Evolutionary conservation across 2,113 vertebrate species (phyloP).

Genomic region (Cryptomyrus ogoouensis): DNA sequence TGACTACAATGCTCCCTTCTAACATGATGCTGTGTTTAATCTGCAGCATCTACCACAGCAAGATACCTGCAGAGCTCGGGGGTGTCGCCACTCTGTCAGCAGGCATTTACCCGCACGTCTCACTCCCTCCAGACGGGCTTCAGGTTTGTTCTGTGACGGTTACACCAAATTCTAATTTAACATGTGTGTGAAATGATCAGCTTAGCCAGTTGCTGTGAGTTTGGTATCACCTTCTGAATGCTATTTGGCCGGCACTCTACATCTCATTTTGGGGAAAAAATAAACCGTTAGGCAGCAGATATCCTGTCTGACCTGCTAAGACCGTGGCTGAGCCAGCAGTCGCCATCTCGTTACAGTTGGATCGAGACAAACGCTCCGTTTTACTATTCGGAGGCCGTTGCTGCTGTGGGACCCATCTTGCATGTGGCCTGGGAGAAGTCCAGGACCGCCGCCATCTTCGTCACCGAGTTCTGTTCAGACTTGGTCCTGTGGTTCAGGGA

Average conservation of each 20-base stretch:
- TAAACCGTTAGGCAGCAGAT: neutral
- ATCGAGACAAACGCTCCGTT: constrained; percentile 62
- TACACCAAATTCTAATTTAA: neutral
- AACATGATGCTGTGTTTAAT: neutral
- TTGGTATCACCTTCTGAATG: neutral
- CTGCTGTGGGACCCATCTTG: constrained; percentile 53
- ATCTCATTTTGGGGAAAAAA: neutral
- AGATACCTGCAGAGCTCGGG: constrained; percentile 64
- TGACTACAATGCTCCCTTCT: neutral
- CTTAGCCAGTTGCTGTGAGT: neutral
- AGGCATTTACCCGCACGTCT: constrained; percentile 68
- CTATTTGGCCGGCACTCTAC: neutral
- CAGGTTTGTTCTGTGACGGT: constrained; percentile 58
- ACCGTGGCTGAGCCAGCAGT: neutral
- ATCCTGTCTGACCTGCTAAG: neutral
- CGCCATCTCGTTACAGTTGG: constrained; percentile 62
- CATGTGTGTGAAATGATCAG: neutral
- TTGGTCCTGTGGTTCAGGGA: constrained; percentile 58
- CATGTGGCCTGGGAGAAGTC: constrained; percentile 58
- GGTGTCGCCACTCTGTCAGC: constrained; percentile 60
- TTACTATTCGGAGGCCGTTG: constrained; percentile 59
- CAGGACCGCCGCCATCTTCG: constrained; percentile 33
- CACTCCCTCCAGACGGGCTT: constrained; percentile 62
- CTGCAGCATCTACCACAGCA: constrained; percentile 49
- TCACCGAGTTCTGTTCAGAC: constrained; percentile 53